Conservation (phyloP, 1,140 invertebrate genomes). For the Nilaparvata lugens region DNA sequence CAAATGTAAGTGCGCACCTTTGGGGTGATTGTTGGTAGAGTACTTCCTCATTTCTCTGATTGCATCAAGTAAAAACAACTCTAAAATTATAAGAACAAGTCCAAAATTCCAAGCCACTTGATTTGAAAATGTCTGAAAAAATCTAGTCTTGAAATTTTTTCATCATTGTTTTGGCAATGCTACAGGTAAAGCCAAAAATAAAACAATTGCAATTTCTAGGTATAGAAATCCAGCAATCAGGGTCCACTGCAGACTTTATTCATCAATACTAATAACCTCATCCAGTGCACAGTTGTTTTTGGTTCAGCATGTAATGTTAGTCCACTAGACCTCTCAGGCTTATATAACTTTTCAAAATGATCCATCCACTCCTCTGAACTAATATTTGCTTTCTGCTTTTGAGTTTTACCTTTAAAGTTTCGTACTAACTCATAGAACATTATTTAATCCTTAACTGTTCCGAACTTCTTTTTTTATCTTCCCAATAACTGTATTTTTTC, state of each 20-base stretch:
- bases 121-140: slow-evolving; percentile 65
- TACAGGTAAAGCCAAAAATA: slow-evolving; percentile 77
- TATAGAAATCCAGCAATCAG: slow-evolving; percentile 88
- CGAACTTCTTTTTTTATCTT: too few relatives aligned
- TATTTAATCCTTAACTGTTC: too few relatives aligned
- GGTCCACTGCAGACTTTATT: slow-evolving; percentile 95
- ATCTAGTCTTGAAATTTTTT: slow-evolving; percentile 84
- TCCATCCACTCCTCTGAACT: too few relatives aligned
- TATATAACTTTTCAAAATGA: too few relatives aligned
- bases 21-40: slow-evolving; percentile 44
- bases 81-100: slow-evolving; percentile 68
- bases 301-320: too few relatives aligned
- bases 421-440: too few relatives aligned
- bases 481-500: too few relatives aligned
- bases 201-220: slow-evolving; percentile 73
- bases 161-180: slow-evolving; percentile 85
- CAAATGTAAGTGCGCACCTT: slow-evolving; percentile 50
- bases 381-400: too few relatives aligned
- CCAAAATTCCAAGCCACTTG: slow-evolving; percentile 86
- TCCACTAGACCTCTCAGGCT: too few relatives aligned
- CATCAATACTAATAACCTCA: too few relatives aligned
- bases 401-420: too few relatives aligned
- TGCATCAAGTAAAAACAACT: slow-evolving; percentile 80
- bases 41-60: slow-evolving; percentile 95
- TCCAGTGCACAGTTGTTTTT: too few relatives aligned